A percentile compares a stretch with the other conserved stretches of the same genome.
These are phyloP conservation scores for Arge pagana DNA, from an alignment of 2,888 invertebrate species.

Conservation along the genomic window DNA sequence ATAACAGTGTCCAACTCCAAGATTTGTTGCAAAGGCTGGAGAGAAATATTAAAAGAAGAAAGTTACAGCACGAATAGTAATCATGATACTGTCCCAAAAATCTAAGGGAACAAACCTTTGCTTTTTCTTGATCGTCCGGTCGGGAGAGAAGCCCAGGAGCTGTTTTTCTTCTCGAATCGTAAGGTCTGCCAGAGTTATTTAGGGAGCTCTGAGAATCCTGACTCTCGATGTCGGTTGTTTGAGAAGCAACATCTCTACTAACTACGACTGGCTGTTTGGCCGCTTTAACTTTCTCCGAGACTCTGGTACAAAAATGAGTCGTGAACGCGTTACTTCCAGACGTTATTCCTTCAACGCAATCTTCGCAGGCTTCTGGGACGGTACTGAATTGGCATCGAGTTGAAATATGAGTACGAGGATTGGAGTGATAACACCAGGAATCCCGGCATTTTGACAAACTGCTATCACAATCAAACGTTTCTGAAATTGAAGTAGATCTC, in stretches of 20 bases:
- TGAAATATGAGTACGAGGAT: conserved; percentile 35
- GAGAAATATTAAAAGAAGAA: too few species aligned
- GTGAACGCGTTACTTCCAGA: conserved; percentile 50
- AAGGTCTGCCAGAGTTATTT: conserved; percentile 21
- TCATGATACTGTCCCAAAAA: too few species aligned
- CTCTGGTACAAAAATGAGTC: conserved; percentile 53
- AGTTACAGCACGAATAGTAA: too few species aligned
- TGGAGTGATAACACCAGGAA: conserved; percentile 58
- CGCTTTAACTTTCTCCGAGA: conserved; percentile 42
- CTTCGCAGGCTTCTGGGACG: conserved; percentile 58
- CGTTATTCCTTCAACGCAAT: conserved; percentile 41
- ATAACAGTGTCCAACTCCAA: neutral
- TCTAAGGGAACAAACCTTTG: conserved; percentile 35
- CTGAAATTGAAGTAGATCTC: neutral
- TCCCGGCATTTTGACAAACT: conserved; percentile 55
- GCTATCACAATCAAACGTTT: conserved; percentile 35
- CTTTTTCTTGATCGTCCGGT: conserved; percentile 39
- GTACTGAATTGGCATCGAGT: conserved; percentile 47
- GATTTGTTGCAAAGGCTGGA: neutral
- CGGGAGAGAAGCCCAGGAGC: conserved; percentile 27
- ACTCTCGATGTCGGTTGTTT: conserved; percentile 56
- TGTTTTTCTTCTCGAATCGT: conserved; percentile 32
- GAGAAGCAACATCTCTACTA: conserved; percentile 62
- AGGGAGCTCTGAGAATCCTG: conserved; percentile 30
- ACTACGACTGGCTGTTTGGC: conserved; percentile 33